Base-by-base conservation (phyloP, 2,797 vertebrate genomes). In the Microhierax caerulescens region DNA sequence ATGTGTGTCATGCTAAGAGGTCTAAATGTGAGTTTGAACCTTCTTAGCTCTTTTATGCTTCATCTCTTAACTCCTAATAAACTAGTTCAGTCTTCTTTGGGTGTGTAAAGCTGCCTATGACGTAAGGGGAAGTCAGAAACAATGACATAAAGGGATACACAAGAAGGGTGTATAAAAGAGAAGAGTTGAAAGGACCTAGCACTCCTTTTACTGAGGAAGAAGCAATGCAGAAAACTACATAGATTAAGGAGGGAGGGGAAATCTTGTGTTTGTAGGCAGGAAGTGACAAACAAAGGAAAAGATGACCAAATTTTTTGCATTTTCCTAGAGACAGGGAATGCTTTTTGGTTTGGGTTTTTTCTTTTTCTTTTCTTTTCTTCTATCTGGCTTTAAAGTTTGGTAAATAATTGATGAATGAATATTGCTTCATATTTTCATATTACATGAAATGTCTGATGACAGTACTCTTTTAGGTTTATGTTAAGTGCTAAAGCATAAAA, bases 361-460 rank as follows among this genome's bases (percentile, higher is more conserved):
- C 27, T 10, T 54, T 64, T 39, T 34, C 32, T 5, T 7, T 2
- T 54, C 22, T 39, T 65, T 36, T 5, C 0, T 2, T 1, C 10
- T 4, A 4, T 63, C 5, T 28, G 13, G 5, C 19, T 91, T 74
- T 75, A 48, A 85, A 56, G 23, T 73, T 91, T 24, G 68, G 18
- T 57, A 27, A 68, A 41, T 7, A 75, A 36, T 32, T 60, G 30
- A 75, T 72, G 41, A 88, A 56, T 79, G 24, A 88, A 28, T 20
- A 5, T 45, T 74, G 12, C 43, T 56, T 88, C 6, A 4, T 48
- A 18, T 59, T 76, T 93, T 79, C 28, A 69, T 69, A 64, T 53
- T 23, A 32, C 8, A 32, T 7, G 10, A 64, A 37, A 28, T 57
- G 2, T 28, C 25, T 85, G 16, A 43, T 67, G 51, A 20, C 21